Conservation (phyloP, 2,797 vertebrate species). For the Lepus oiostolus region DNA sequence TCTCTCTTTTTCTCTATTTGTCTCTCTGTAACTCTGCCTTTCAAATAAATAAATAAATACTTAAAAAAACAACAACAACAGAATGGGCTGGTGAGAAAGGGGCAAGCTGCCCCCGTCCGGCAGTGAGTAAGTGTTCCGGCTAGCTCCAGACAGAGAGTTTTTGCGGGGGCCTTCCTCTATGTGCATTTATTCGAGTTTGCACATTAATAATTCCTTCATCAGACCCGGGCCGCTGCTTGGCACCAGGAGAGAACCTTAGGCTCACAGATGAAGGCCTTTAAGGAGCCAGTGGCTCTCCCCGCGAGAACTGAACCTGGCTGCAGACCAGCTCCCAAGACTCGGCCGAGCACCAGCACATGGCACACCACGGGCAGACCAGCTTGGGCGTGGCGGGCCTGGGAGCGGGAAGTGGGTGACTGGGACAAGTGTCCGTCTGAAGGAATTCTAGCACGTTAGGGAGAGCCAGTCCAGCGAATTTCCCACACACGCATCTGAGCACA, state of each 20-base stretch:
- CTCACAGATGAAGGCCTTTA: neutral
- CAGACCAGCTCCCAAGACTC: neutral
- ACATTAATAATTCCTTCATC: conserved; percentile 2
- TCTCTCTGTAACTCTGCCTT: no score
- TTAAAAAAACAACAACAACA: no score
- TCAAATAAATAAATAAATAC: no score
- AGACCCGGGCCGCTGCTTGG: neutral
- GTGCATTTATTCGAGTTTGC: neutral
- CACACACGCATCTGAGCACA: neutral
- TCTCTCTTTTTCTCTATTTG: no score
- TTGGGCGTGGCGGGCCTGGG: neutral
- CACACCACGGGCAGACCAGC: neutral
- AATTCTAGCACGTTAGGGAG: conserved; percentile 27
- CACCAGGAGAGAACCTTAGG: neutral
- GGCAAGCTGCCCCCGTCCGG: no score
- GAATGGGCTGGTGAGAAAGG: neutral
- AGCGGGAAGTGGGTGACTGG: neutral
- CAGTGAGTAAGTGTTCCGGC: neutral
- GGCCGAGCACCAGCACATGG: neutral
- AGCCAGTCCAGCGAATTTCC: conserved; percentile 4
- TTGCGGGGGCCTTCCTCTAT: neutral
- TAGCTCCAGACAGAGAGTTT: neutral
- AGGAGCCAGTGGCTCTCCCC: neutral
- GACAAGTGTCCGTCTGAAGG: conserved; percentile 29
- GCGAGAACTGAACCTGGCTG: neutral